Evolutionary conservation across 2,888 invertebrate species (phyloP), one percentile per base, ranked within the genome.

Genomic region (Lepidochrysops patricia): DNA sequence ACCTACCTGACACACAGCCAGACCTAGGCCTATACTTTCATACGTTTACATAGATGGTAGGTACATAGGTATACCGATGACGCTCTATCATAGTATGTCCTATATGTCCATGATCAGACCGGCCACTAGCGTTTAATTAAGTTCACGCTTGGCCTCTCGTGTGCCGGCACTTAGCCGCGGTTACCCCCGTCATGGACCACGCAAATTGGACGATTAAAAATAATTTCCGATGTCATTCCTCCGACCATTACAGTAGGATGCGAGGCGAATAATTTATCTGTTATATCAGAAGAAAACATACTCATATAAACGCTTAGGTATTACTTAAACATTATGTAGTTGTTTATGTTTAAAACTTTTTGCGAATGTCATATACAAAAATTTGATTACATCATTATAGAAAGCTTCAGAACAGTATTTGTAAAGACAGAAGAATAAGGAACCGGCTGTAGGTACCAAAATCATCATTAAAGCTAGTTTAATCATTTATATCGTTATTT

Each of bases 141-240:
- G 70, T 77, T 72, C 76, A 85, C 84, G 89, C 73, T 82, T 74
- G 80, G 86, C 72, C 76, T 75, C 68, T 71, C 64, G 54, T 69
- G 70, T 71, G 69, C 73, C 77, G 65, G 78, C 82, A 73, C 79
- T 82, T 81, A 82, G 70, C 68, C 72, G 75, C 68, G 67, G 72
- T 78, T 78, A 72, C 70, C 64, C 67, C 63, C 76, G 73, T 75
- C 74, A 75, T 72, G 72, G 69, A 69, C 74, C 72, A 80, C 79
- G 81, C 78, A 85, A 89, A 88, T 87, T 88, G 85, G 78, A 72
- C 81, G 85, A 88, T 88, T 88, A 87, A 87, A 88, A 87, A 82
- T 85, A 87, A 88, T 88, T 89, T 84, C 84, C 81, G 81, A 82
- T 89, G 89, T 88, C 88, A 88, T 84, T 87, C 82, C 77, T 77